A percentile compares a stretch with the other conserved stretches of the same genome.
Evolutionary conservation across 1,140 invertebrate genomes (phyloP).

Genomic region (Muscidifurax raptorellus): DNA sequence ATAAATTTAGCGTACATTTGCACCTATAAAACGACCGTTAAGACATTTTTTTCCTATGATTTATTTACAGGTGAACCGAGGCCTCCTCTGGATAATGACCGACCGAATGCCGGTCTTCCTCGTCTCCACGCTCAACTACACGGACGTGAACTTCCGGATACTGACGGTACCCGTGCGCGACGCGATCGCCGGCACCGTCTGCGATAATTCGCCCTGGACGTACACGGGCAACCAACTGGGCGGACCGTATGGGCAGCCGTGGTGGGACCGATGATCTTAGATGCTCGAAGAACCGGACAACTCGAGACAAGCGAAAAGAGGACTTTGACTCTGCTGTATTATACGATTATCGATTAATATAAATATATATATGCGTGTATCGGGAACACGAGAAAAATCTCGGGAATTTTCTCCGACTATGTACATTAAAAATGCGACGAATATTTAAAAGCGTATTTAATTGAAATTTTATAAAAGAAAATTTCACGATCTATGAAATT

Average conservation of each 20-base stretch:
- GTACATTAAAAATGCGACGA: too few relatives aligned
- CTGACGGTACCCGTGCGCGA: constrained; percentile 80
- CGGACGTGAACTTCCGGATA: constrained; percentile 87
- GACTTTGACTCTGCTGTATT: background rate
- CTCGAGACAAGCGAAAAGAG: background rate
- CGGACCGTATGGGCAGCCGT: background rate
- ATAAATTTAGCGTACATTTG: too few relatives aligned
- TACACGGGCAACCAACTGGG: constrained; percentile 57
- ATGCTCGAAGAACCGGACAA: background rate
- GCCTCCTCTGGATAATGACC: constrained; percentile 83
- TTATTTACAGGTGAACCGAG: constrained; percentile 62
- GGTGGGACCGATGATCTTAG: constrained; percentile 41
- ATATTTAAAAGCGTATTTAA: background rate
- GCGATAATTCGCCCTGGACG: constrained; percentile 74
- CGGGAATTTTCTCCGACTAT: background rate
- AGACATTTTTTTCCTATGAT: background rate
- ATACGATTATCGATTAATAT: background rate
- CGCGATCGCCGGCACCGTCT: constrained; percentile 83
- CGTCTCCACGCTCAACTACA: constrained; percentile 82
- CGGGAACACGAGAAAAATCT: background rate
- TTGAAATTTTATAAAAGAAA: background rate
- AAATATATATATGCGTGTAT: too few relatives aligned
- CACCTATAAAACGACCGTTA: too few relatives aligned
- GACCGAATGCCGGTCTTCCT: constrained; percentile 88
- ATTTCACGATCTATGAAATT: background rate